Evolutionary conservation across 2,113 vertebrate genomes (phyloP).

Genomic region (Saccopteryx leptura): DNA sequence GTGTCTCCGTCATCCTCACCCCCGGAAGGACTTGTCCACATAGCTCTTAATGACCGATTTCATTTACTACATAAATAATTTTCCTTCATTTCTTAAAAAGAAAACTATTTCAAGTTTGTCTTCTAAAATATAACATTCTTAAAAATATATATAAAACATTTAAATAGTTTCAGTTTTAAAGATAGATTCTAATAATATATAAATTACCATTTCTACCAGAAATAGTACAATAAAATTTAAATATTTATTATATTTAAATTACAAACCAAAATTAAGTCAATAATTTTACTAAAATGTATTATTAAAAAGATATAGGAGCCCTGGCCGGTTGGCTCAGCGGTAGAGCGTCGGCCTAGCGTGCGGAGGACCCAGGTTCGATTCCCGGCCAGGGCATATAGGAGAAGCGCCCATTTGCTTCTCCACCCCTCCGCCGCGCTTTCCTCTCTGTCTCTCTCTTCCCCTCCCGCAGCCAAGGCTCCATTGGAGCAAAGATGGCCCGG

Average conservation of each 20-base stretch:
- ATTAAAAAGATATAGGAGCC: neutral
- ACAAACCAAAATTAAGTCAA: constrained; percentile 1
- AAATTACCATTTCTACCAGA: constrained; percentile 18
- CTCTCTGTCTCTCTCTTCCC: no score
- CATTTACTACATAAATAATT: constrained; percentile 52
- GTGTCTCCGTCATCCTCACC: no score
- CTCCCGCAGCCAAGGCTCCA: no score
- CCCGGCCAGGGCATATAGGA: no score
- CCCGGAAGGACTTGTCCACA: neutral
- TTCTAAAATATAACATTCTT: constrained; percentile 4
- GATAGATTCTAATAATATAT: constrained; percentile 7
- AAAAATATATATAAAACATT: constrained; percentile 62
- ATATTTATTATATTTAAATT: constrained; percentile 48
- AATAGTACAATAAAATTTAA: constrained; percentile 54
- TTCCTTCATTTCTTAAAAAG: neutral
- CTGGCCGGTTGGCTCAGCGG: no score
- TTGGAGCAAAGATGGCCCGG: no score
- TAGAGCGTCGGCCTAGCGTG: no score
- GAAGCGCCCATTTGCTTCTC: no score
- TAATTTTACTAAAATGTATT: neutral
- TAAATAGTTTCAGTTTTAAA: constrained; percentile 27
- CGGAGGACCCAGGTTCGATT: no score
- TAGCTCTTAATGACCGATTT: constrained; percentile 53
- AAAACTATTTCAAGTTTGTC: constrained; percentile 41
- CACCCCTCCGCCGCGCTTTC: no score